A percentile compares a stretch with the other conserved stretches of the same genome.
Evolutionary conservation across 2,797 vertebrate species (phyloP).

Genomic region (Glossophaga mutica): DNA sequence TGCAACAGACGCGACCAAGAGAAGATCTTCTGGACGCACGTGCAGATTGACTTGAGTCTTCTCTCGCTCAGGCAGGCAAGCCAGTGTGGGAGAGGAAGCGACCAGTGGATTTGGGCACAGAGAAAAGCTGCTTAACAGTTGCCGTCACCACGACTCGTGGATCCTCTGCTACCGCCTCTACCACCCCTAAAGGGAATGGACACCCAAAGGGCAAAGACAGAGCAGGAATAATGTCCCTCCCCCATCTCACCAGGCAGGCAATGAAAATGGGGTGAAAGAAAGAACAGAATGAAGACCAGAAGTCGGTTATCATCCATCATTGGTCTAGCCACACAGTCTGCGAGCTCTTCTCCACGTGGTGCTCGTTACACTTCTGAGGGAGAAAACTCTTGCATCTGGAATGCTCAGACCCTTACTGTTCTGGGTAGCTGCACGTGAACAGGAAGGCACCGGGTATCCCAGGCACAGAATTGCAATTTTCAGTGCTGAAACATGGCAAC

Average conservation of each 20-base stretch:
- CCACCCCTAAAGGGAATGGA: neutral
- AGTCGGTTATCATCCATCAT: neutral
- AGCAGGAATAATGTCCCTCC: neutral
- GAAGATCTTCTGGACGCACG: neutral
- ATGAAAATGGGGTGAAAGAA: neutral
- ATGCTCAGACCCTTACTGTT: neutral
- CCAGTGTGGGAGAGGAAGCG: neutral
- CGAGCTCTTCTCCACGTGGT: neutral
- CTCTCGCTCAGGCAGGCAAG: neutral
- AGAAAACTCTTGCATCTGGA: neutral
- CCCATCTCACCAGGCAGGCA: neutral
- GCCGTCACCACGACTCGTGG: neutral
- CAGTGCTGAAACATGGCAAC: neutral
- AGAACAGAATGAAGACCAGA: neutral
- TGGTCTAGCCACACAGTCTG: neutral
- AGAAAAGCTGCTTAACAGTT: too few species aligned
- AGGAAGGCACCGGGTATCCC: neutral
- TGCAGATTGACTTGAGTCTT: neutral
- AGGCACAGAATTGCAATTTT: neutral
- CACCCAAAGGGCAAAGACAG: neutral
- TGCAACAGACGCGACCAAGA: neutral
- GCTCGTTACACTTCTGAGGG: neutral
- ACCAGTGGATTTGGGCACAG: neutral
- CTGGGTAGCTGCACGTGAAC: neutral
- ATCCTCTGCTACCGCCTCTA: neutral